phyloP scores from a whole-genome alignment of 2,797 vertebrate genomes.

The Amazonetta brasiliensis region DNA sequence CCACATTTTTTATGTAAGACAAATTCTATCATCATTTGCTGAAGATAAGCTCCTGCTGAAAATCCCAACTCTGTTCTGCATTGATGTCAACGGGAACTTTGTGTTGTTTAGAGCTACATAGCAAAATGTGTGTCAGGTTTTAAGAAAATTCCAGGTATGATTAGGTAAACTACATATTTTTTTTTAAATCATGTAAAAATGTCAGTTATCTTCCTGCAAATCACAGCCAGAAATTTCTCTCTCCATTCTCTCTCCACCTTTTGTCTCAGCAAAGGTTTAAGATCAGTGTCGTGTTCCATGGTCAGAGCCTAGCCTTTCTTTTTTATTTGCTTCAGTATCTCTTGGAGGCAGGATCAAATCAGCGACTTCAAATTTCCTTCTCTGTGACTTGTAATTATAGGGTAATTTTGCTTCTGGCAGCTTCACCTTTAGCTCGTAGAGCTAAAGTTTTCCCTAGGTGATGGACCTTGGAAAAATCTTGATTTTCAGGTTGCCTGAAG shows the following conservation, averaged over 20 bases:
- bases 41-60: not conserved
- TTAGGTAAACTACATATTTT: not conserved
- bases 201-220: not conserved
- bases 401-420: not conserved
- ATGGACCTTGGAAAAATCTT: not conserved
- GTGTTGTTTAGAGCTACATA: not conserved
- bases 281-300: not conserved
- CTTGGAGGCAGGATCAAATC: not conserved
- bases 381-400: not conserved
- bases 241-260: not conserved
- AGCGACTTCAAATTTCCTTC: not conserved
- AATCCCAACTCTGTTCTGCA: not conserved
- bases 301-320: not conserved
- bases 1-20: conserved; percentile 12
- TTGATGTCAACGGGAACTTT: not conserved
- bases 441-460: not conserved
- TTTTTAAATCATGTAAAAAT: not conserved
- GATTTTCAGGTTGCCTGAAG: not conserved
- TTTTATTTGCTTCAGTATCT: not conserved
- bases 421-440: not conserved
- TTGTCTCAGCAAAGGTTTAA: not conserved
- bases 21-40: not conserved
- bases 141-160: not conserved
- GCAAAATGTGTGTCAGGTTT: not conserved
- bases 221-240: not conserved